Base-by-base conservation (phyloP, 2,797 vertebrate species). In the Artibeus lituratus region DNA sequence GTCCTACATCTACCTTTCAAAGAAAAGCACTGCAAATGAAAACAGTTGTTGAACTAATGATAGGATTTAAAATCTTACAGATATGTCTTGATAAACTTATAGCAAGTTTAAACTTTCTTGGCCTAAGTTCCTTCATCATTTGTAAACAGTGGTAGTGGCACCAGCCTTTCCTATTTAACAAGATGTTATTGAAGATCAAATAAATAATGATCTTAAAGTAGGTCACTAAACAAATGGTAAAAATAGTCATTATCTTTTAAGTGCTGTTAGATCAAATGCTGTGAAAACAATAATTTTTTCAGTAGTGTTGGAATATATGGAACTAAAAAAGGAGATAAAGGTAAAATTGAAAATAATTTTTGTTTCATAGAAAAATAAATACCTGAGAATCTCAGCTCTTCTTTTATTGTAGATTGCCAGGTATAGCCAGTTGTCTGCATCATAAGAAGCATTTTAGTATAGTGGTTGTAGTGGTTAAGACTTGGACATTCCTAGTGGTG, bases 281-380 rank as follows among this genome's bases (percentile, higher is more conserved):
- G 10, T 91, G 65, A 77, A 94, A 85, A 83, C 55, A 39, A 10
- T 81, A 7, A n/a, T 57, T 86, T 96, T 21, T 42, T 85, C 62
- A n/a, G 15, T 47, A 77, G 29, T 93, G 4, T 65, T 90, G 24
- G 19, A 92, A 53, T 90, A 70, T 86, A 26, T 77, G 69, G 42
- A 87, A 82, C 93, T 84, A 84, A 10, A 47, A 32, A 88, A 76
- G 35, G 37, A 85, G 3, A 90, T 80, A 7, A 49, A 83, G 77
- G 14, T 91, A 29, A 29, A 86, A 67, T 94, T 77, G 47, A 92
- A 92, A 92, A 55, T 73, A 85, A 90, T 81, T 96, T 94, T 95
- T 85, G 16, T 90, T 93, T 92, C 72, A 84, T 47, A 84, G 78
- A 88, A 95, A 91, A 93, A 57, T 81, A 87, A 29, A 32, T 70